Conservation (phyloP, 2,888 invertebrate species). For the Synanthedon formicaeformis region DNA sequence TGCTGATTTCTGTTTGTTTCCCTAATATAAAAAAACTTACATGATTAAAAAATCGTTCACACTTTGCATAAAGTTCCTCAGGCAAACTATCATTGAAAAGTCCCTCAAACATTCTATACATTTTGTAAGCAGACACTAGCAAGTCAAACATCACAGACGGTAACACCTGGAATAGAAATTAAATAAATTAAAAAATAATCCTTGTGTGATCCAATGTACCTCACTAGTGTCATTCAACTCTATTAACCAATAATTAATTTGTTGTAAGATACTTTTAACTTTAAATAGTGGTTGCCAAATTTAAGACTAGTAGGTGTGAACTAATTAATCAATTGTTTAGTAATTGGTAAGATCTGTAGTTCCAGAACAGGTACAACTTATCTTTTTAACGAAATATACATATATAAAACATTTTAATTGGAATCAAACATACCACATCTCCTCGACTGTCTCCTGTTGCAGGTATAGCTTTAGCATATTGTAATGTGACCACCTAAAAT, state of each 20-base stretch:
- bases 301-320: too few species aligned
- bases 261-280: too few species aligned
- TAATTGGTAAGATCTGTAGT: too few species aligned
- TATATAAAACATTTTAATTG: too few species aligned
- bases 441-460: conserved; percentile 83
- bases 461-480: conserved; percentile 76
- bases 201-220: background rate
- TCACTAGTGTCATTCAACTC: too few species aligned
- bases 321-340: too few species aligned
- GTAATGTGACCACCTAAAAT: conserved; percentile 80
- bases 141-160: conserved; percentile 56
- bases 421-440: conserved; percentile 74
- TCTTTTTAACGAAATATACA: too few species aligned
- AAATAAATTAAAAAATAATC: background rate
- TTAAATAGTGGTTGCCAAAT: too few species aligned
- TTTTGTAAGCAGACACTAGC: conserved; percentile 75
- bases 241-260: too few species aligned
- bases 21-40: conserved; percentile 54
- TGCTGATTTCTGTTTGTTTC: too few species aligned
- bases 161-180: conserved; percentile 37
- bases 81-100: conserved; percentile 75
- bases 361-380: too few species aligned
- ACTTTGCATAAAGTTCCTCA: conserved; percentile 74
- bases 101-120: conserved; percentile 89
- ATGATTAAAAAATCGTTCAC: conserved; percentile 83